These are phyloP conservation scores for Apeira syringaria DNA, from an alignment of 2,888 invertebrate species.

Conservation along the genomic window DNA sequence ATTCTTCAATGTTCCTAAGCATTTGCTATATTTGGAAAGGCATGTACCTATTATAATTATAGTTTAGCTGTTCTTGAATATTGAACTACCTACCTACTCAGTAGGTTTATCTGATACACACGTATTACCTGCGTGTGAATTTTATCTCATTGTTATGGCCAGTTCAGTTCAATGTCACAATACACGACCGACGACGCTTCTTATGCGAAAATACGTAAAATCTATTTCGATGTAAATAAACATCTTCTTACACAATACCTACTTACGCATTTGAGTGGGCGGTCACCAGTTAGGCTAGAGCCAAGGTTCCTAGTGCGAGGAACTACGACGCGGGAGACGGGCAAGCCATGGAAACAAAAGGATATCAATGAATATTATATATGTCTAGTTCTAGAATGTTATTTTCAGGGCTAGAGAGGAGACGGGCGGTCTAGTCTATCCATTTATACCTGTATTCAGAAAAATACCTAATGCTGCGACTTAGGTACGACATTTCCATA, in stretches of 20 bases:
- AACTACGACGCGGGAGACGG: constrained; percentile 63
- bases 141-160: constrained; percentile 9
- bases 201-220: constrained; percentile 48
- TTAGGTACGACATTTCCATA: constrained; percentile 1
- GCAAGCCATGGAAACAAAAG: constrained; percentile 29
- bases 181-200: background rate
- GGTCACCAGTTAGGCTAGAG: constrained; percentile 40
- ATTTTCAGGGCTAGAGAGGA: constrained; percentile 38
- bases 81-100: too few species aligned
- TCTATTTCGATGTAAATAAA: constrained; percentile 59
- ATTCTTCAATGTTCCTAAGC: too few species aligned
- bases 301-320: too few species aligned
- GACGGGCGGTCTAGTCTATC: constrained; percentile 43
- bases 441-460: constrained; percentile 21
- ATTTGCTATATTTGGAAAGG: too few species aligned
- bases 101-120: too few species aligned
- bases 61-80: too few species aligned
- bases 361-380: constrained; percentile 1
- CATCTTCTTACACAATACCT: constrained; percentile 60
- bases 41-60: too few species aligned
- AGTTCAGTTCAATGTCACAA: constrained; percentile 15
- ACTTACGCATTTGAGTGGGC: constrained; percentile 55
- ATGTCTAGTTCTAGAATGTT: constrained; percentile 23
- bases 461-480: constrained; percentile 16
- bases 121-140: too few species aligned